A percentile compares a stretch with the other conserved stretches of the same genome.
phyloP scores from a whole-genome alignment of 2,113 vertebrate species.

The Pao palembangensis region DNA sequence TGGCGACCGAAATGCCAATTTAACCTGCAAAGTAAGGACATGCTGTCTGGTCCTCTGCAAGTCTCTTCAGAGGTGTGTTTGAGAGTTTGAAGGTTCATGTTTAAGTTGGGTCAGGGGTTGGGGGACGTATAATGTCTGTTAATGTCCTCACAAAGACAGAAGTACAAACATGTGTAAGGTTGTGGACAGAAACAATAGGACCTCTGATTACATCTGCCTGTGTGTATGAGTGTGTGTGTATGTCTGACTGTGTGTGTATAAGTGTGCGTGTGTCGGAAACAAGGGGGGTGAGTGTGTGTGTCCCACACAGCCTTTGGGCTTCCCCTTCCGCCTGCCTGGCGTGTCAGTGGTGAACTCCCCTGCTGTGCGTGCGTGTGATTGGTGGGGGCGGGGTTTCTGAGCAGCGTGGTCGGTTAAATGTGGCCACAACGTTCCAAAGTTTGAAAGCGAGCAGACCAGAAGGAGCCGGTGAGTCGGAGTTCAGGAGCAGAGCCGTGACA shows the following conservation, averaged over 20 bases:
- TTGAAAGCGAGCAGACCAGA: constrained; percentile 47
- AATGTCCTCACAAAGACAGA: too few relatives aligned
- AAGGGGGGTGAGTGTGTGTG: constrained; percentile 35
- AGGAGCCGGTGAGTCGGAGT: constrained; percentile 44
- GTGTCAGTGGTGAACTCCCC: constrained; percentile 64
- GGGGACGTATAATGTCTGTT: too few relatives aligned
- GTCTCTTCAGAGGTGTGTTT: too few relatives aligned
- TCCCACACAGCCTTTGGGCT: constrained; percentile 17
- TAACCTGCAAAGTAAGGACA: too few relatives aligned
- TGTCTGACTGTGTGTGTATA: constrained; percentile 39
- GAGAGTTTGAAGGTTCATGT: too few relatives aligned
- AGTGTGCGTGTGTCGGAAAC: constrained; percentile 36
- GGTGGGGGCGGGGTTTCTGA: constrained; percentile 72
- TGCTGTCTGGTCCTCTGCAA: too few relatives aligned
- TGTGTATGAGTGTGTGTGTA: constrained; percentile 43
- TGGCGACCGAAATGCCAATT: too few relatives aligned
- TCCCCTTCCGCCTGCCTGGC: constrained; percentile 40
- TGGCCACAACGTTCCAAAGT: constrained; percentile 78
- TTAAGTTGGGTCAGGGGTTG: too few relatives aligned
- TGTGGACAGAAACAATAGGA: constrained; percentile 67
- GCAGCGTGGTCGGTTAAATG: constrained; percentile 69
- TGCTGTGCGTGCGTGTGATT: constrained; percentile 64
- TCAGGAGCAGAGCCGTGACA: constrained; percentile 40
- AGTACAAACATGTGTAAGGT: constrained; percentile 24
- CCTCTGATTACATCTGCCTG: constrained; percentile 69